These are phyloP conservation scores for Leptopilina myrica DNA, from an alignment of 2,888 invertebrate genomes.

Conservation along the genomic window DNA sequence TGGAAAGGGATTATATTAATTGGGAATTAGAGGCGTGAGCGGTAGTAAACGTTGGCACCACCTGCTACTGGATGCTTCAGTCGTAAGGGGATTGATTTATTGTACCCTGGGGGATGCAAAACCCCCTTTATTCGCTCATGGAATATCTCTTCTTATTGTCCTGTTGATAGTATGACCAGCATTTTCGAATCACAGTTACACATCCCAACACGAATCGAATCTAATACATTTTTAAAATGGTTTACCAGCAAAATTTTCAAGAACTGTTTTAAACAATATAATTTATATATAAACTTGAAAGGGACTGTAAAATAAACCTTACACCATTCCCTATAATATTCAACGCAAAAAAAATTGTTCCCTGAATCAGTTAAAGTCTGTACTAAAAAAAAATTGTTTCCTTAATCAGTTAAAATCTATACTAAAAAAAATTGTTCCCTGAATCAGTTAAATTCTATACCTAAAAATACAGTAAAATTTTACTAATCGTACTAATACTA, in stretches of 20 bases:
- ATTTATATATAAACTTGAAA: not conserved
- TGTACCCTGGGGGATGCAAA: constrained; percentile 68
- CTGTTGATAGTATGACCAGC: constrained; percentile 34
- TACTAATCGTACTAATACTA: too few relatives aligned
- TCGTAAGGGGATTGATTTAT: constrained; percentile 74
- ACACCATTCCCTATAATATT: not conserved
- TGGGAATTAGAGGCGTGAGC: constrained; percentile 75
- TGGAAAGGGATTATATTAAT: constrained; percentile 68
- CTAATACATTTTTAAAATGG: constrained; percentile 13
- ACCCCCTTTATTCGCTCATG: constrained; percentile 49
- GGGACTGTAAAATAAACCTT: not conserved
- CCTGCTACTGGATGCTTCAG: constrained; percentile 69
- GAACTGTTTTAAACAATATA: not conserved
- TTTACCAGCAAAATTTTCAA: not conserved
- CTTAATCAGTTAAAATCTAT: too few relatives aligned
- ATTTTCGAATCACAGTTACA: constrained; percentile 37
- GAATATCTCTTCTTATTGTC: constrained; percentile 32
- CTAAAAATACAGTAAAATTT: too few relatives aligned
- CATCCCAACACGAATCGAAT: not conserved
- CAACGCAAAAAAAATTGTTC: too few relatives aligned
- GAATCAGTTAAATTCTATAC: too few relatives aligned
- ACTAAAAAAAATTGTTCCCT: too few relatives aligned
- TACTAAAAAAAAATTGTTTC: too few relatives aligned
- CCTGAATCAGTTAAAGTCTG: too few relatives aligned
- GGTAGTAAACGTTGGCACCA: constrained; percentile 70